A percentile compares a stretch with the other conserved stretches of the same genome.
Evolutionary conservation across 2,888 invertebrate species (phyloP).

Genomic region (Tipula helvola): DNA sequence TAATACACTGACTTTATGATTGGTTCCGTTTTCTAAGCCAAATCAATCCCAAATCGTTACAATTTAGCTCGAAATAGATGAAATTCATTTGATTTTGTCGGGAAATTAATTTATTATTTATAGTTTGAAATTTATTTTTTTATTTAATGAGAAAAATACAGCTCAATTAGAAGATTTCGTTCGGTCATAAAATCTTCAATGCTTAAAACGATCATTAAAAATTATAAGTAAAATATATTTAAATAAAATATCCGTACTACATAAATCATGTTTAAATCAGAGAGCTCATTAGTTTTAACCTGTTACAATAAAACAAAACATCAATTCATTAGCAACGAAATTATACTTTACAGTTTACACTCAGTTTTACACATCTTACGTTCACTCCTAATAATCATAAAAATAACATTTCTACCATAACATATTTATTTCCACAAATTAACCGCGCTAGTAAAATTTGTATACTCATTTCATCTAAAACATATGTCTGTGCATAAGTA

Average conservation of each 20-base stretch:
- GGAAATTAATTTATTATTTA: no score
- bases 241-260: not conserved
- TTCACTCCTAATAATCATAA: conserved; percentile 4
- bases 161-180: no score
- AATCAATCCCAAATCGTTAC: no score
- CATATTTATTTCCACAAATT: not conserved
- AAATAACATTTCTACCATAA: not conserved
- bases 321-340: not conserved
- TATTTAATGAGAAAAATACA: no score
- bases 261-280: not conserved
- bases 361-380: not conserved
- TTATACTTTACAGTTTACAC: not conserved
- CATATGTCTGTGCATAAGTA: not conserved
- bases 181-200: no score
- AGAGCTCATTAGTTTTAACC: not conserved
- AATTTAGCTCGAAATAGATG: no score
- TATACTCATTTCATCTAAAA: not conserved
- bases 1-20: no score
- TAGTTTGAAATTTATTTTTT: no score
- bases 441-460: not conserved
- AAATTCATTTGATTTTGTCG: no score
- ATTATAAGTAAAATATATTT: no score
- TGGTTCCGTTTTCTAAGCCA: no score
- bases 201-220: no score
- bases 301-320: not conserved